Evolutionary conservation across 2,797 vertebrate species (phyloP).

Genomic region (Sarcoramphus papa): DNA sequence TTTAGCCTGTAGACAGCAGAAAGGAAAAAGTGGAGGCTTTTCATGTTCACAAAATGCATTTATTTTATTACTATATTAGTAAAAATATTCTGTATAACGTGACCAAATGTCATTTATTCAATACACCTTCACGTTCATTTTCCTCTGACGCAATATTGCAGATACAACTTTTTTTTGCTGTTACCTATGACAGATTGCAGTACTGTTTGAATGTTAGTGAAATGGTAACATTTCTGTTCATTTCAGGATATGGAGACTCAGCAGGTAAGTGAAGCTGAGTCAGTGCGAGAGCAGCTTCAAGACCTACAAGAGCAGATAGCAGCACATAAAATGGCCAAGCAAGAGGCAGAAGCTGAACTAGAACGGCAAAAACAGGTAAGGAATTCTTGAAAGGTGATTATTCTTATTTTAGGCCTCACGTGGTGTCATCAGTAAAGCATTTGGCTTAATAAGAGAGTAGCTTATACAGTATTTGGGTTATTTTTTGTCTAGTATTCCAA

Average conservation of each 20-base stretch:
- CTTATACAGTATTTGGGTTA: neutral
- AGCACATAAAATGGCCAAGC: constrained; percentile 79
- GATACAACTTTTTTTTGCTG: neutral
- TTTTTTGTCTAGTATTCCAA: neutral
- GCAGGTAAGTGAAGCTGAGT: constrained; percentile 86
- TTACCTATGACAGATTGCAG: neutral
- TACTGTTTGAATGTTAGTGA: neutral
- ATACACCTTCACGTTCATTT: neutral
- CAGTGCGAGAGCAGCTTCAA: constrained; percentile 85
- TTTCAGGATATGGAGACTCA: constrained; percentile 89
- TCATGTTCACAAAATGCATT: neutral
- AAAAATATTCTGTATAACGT: neutral
- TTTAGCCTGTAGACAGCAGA: neutral
- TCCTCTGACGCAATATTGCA: neutral
- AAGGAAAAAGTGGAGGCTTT: neutral
- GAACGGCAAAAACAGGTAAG: constrained; percentile 91
- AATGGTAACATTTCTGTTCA: neutral
- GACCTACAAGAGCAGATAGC: constrained; percentile 87
- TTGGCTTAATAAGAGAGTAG: neutral
- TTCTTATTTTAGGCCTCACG: neutral
- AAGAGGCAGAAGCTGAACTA: constrained; percentile 88
- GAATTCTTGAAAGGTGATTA: neutral
- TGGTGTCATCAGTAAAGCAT: neutral
- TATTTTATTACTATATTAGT: neutral
- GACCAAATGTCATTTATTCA: neutral